A percentile compares a stretch with the other conserved stretches of the same genome.
Evolutionary conservation across 2,888 invertebrate genomes (phyloP).

Genomic region (Corythucha ciliata): DNA sequence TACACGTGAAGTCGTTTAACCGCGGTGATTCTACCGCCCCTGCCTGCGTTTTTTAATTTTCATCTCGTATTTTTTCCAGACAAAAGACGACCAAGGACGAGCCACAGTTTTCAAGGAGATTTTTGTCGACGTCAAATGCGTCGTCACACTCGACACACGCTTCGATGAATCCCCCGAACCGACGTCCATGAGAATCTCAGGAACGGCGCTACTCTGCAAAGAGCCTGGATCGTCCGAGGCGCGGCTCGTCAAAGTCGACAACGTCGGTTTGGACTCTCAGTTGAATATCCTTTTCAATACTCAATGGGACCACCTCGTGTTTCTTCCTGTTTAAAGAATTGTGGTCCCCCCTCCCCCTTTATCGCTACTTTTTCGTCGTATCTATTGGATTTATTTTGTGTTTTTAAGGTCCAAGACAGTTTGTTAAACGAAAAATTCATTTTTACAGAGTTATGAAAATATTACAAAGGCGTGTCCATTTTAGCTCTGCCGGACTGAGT

Average conservation of each 20-base stretch:
- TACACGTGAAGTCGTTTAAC: no score
- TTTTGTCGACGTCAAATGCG: constrained; percentile 58
- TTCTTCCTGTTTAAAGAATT: constrained; percentile 44
- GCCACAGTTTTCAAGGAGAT: constrained; percentile 52
- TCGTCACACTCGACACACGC: constrained; percentile 46
- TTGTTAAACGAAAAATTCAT: no score
- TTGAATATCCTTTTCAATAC: constrained; percentile 55
- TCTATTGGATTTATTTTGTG: no score
- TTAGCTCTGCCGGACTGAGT: no score
- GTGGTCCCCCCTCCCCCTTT: no score
- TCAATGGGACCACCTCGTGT: constrained; percentile 55
- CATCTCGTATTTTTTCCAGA: constrained; percentile 10
- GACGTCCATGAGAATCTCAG: constrained; percentile 58
- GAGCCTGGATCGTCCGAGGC: constrained; percentile 48
- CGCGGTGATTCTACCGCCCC: no score
- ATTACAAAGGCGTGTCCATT: no score
- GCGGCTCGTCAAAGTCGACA: constrained; percentile 51
- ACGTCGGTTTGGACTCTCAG: constrained; percentile 60
- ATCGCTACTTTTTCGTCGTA: no score
- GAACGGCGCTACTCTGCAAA: constrained; percentile 55
- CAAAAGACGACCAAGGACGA: constrained; percentile 8
- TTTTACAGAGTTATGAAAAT: no score
- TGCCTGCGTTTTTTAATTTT: no score
- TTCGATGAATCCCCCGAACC: constrained; percentile 35
- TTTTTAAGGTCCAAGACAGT: no score